Evolutionary conservation across 1,140 invertebrate genomes (phyloP).

Genomic region (Camponotus floridanus): DNA sequence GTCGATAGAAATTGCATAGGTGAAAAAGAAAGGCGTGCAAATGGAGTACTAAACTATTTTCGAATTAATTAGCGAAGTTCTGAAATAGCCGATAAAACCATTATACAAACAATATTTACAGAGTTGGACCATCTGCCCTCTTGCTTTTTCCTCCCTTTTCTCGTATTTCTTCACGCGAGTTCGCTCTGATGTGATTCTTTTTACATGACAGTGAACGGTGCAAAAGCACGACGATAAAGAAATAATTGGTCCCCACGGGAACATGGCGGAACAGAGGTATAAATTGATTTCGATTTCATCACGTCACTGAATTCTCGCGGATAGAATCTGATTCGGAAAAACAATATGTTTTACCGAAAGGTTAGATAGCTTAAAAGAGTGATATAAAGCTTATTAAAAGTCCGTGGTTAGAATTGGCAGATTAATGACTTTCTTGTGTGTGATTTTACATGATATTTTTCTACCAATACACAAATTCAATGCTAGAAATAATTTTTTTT

Average conservation of each 20-base stretch:
- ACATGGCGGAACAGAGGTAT: not conserved
- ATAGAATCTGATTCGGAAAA: not conserved
- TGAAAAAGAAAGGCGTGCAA: conserved; percentile 25
- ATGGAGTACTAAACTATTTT: conserved; percentile 65
- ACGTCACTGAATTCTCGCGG: conserved; percentile 13
- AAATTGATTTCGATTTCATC: conserved; percentile 47
- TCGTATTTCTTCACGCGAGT: conserved; percentile 44
- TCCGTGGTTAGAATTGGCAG: not conserved
- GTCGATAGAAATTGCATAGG: not conserved
- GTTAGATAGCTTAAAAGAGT: not conserved
- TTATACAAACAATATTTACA: conserved; percentile 72
- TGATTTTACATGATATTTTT: not conserved
- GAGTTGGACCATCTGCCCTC: conserved; percentile 49
- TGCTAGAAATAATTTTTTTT: conserved; percentile 3
- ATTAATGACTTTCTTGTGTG: not conserved
- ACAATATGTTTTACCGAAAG: not conserved
- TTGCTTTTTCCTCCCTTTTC: not conserved
- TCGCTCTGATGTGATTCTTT: conserved; percentile 55
- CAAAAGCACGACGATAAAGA: conserved; percentile 40
- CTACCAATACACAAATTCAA: not conserved
- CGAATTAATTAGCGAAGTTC: conserved; percentile 73
- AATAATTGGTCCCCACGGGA: conserved; percentile 50
- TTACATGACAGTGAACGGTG: conserved; percentile 44
- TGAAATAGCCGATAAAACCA: conserved; percentile 59
- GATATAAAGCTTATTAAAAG: not conserved